These are phyloP conservation scores for Ptiloglossa arizonensis DNA, from an alignment of 1,140 invertebrate genomes.

Conservation along the genomic window DNA sequence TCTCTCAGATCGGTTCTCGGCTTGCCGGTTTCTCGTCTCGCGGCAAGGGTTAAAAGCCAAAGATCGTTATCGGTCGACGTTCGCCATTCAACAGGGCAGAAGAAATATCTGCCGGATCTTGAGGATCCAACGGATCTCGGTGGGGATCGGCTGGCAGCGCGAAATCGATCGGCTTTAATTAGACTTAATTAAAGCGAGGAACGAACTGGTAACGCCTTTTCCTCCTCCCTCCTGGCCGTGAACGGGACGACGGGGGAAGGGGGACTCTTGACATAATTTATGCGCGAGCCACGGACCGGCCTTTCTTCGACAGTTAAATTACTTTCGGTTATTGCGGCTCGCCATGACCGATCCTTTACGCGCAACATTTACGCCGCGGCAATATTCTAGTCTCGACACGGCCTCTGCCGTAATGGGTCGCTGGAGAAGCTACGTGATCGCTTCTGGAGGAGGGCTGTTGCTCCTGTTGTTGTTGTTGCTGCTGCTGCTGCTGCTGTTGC, in stretches of 20 bases:
- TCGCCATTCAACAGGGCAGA: neutral
- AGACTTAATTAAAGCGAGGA: slow-evolving; percentile 44
- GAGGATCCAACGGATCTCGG: neutral
- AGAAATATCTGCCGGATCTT: neutral
- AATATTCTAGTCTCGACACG: slow-evolving; percentile 72
- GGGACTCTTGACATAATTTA: slow-evolving; percentile 52
- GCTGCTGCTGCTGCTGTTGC: slow-evolving; percentile 52
- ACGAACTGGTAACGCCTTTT: slow-evolving; percentile 16
- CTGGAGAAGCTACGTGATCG: slow-evolving; percentile 58
- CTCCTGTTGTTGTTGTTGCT: slow-evolving; percentile 48
- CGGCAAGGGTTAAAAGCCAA: neutral
- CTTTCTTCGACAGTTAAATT: slow-evolving; percentile 50
- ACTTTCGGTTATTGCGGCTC: slow-evolving; percentile 56
- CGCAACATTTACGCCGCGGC: slow-evolving; percentile 70
- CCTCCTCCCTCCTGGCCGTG: neutral
- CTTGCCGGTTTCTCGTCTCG: neutral
- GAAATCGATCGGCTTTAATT: slow-evolving; percentile 40
- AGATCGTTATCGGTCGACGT: neutral
- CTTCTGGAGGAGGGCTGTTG: slow-evolving; percentile 61
- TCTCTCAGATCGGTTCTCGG: neutral
- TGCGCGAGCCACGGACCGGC: slow-evolving; percentile 29
- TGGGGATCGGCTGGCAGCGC: neutral
- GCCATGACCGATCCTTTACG: slow-evolving; percentile 53
- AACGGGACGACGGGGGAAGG: neutral
- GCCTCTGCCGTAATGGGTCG: slow-evolving; percentile 63